Percentiles rank a stretch among this genome's conserved stretches.
Conservation (phyloP, 2,113 vertebrate species). For the Sakesphorus luctuosus region DNA sequence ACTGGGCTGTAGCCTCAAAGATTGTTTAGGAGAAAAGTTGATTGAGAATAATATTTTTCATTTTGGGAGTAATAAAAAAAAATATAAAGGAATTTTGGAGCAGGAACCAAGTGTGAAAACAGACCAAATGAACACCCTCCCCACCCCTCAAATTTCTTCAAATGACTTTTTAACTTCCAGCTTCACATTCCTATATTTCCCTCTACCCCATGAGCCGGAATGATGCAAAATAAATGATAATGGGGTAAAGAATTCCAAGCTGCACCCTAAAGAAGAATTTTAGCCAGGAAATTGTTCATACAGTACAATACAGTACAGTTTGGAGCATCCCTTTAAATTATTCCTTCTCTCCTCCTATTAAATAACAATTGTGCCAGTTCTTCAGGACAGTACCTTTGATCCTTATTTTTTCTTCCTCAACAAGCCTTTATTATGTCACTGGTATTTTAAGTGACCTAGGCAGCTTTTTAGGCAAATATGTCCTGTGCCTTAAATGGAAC, state of each 20-base stretch:
- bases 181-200: not conserved
- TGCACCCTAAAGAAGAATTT: not conserved
- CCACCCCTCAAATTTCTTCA: not conserved
- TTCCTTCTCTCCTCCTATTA: fast-evolving
- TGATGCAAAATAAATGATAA: not conserved
- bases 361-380: not conserved
- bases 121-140: not conserved
- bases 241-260: not conserved
- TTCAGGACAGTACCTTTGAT: not conserved
- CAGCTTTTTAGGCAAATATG: not conserved
- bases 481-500: not conserved
- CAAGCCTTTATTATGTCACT: not conserved
- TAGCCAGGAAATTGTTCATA: not conserved
- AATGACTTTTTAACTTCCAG: not conserved
- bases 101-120: not conserved
- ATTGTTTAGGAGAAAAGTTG: not conserved
- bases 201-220: not conserved
- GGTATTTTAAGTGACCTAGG: not conserved
- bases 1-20: not conserved
- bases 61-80: not conserved
- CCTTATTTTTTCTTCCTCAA: fast-evolving
- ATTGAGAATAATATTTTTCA: not conserved
- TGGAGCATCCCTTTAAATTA: not conserved
- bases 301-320: not conserved
- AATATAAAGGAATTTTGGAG: not conserved